These are phyloP conservation scores for Seriola quinqueradiata DNA, from an alignment of 2,113 vertebrate species.

Conservation along the genomic window DNA sequence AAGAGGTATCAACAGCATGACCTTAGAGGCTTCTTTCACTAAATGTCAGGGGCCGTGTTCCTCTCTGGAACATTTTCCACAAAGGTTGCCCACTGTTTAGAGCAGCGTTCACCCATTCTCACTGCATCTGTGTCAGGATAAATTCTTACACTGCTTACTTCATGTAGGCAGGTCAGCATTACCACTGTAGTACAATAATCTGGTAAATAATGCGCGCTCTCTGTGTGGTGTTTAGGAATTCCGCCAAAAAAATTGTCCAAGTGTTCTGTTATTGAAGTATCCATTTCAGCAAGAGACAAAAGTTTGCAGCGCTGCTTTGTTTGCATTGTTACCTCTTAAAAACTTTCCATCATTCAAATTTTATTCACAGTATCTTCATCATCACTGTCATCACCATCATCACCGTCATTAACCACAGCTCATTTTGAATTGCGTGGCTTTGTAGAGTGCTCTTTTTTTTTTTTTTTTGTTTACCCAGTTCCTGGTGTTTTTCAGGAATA, in stretches of 20 bases:
- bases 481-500: constrained; percentile 76
- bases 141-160: background rate
- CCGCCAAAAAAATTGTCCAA: background rate
- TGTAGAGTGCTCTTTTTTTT: constrained; percentile 58
- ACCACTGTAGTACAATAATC: constrained; percentile 7
- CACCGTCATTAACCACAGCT: constrained; percentile 66
- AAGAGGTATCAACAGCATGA: constrained; percentile 64
- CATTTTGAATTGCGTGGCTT: constrained; percentile 61
- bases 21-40: constrained; percentile 62
- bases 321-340: constrained; percentile 44
- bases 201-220: constrained; percentile 22
- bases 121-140: constrained; percentile 15
- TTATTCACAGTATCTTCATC: constrained; percentile 67
- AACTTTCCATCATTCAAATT: constrained; percentile 63
- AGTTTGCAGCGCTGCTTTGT: constrained; percentile 36
- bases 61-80: constrained; percentile 57
- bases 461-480: constrained; percentile 71
- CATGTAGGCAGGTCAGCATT: constrained; percentile 15
- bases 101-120: constrained; percentile 12
- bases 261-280: constrained; percentile 13
- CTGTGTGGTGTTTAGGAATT: constrained; percentile 18
- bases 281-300: constrained; percentile 26
- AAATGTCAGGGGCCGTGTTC: constrained; percentile 77
- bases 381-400: constrained; percentile 63
- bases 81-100: constrained; percentile 46